Base-by-base conservation (phyloP, 64 coral and sea anemone species). In the Montipora capricornis region DNA sequence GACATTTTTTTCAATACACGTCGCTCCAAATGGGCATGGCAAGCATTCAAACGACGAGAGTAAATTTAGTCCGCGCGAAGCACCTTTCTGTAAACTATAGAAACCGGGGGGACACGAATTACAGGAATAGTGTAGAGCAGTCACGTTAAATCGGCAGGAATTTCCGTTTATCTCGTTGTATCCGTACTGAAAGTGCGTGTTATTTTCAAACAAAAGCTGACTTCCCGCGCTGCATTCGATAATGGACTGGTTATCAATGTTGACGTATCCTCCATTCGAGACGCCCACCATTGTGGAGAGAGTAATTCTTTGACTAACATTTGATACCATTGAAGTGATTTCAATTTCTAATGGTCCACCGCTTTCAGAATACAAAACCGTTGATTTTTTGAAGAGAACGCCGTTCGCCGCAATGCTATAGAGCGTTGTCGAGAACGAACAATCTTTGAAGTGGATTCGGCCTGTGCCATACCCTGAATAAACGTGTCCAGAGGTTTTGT, bases 21-120 rank as follows among this genome's bases (percentile, higher is more conserved):
- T 77, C 5, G 87, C 87, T 11, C 87, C 87, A 75, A 89, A 89
- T 19, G 87, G 87, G 66, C 87, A 89, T 44, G 19, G 57, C 1
- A 60, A 22, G 44, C 87, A 89, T 6, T 44, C 19, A 66, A 77
- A 1, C 1, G 24, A 10, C 6, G 1, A 14, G 9, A 14, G 55
- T 4, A 67, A 20, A 78, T 2, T 3, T 19, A 78, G 46, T 49
- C 87, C 87, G 16, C 75, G 51, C 6, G 26, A 45, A 59, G 15
- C 14, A 7, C 87, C 87, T 77, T 20, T 59, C 12, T 60, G 73
- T 1, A 89, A 51, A 51, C 87, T 89, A 51, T 89, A 89, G 16
- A 45, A 48, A 59, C 73, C 74, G 3, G 51, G 20, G 4, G 73
- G 4, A 19, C 87, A 89, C 12, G 87, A 44, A 14, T 4, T 9